Base-by-base conservation (phyloP, 2,888 invertebrate species). In the Perdita meconis region DNA sequence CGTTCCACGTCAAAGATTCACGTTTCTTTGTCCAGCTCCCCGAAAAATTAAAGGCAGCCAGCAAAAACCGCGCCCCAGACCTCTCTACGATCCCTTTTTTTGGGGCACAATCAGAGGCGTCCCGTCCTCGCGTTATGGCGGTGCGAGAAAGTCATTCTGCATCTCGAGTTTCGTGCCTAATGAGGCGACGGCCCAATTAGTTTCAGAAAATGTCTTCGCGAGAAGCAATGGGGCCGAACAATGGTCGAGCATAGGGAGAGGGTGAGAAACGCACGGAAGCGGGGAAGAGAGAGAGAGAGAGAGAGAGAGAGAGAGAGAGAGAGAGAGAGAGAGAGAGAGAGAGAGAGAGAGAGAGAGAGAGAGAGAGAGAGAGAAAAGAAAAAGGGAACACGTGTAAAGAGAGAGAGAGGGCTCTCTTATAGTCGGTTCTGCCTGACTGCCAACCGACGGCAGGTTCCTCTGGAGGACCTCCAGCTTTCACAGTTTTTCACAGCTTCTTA, bases 401-500 rank as follows among this genome's bases (percentile, higher is more conserved):
- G 22, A 47, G 22, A n/a, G n/a, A n/a, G 60, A 16, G 59, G 50
- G 55, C 30, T 36, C 13, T 66, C 47, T 16, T 10, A n/a, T n/a
- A 26, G 36, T 61, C 22, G 30, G 40, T 57, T 22, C 53, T 38
- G 50, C 13, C 63, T 36, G 56, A 34, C 63, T 56, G 65, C 38
- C 53, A 34, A 61, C 42, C 51, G 60, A 34, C 65, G 30, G 73
- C 73, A 56, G 74, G 70, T 70, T 79, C 78, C 44, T 38, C 59
- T 19, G 47, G 60, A 61, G 68, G 76, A 77, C 78, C 78, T 72
- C 61, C 78, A 59, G 68, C 75, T 80, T 84, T 73, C 71, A 68
- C 56, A n/a, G 70, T 34, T 83, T 86, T 85, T 80, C 83, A 76
- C 72, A 69, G 80, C 65, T 76, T 80, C 76, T 82, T 80, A 79